These are phyloP conservation scores for Diadema setosum DNA, from an alignment of 35 echinoderm and acorn worm species.

Conservation along the genomic window DNA sequence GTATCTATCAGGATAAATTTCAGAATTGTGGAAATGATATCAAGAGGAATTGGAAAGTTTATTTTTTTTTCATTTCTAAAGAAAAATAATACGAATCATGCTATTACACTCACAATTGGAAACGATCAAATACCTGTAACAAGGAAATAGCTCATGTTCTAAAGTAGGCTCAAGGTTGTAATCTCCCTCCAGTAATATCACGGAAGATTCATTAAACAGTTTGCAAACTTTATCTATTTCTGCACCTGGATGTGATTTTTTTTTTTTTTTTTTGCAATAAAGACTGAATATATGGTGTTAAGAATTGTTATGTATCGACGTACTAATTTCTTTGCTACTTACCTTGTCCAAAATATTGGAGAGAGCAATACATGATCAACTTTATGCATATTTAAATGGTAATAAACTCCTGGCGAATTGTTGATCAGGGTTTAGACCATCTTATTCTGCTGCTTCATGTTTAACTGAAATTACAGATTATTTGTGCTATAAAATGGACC, in stretches of 20 bases:
- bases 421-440: not conserved
- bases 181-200: not conserved
- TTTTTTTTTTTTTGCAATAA: not conserved
- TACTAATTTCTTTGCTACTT: not conserved
- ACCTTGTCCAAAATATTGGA: not conserved
- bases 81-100: no score
- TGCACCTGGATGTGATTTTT: no score
- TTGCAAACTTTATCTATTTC: not conserved
- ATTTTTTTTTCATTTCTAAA: no score
- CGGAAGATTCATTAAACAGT: not conserved
- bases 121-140: not conserved
- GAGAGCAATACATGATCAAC: not conserved
- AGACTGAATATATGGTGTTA: not conserved
- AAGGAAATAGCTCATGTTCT: not conserved
- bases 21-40: no score
- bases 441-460: not conserved
- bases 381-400: not conserved
- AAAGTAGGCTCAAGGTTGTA: not conserved
- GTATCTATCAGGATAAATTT: no score
- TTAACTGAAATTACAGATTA: not conserved
- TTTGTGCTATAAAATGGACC: not conserved
- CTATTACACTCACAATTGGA: not conserved
- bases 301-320: not conserved
- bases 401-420: not conserved
- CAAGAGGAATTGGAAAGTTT: no score